These are phyloP conservation scores for Pseudotriccus pelzelni DNA, from an alignment of 2,797 vertebrate species.

Conservation along the genomic window DNA sequence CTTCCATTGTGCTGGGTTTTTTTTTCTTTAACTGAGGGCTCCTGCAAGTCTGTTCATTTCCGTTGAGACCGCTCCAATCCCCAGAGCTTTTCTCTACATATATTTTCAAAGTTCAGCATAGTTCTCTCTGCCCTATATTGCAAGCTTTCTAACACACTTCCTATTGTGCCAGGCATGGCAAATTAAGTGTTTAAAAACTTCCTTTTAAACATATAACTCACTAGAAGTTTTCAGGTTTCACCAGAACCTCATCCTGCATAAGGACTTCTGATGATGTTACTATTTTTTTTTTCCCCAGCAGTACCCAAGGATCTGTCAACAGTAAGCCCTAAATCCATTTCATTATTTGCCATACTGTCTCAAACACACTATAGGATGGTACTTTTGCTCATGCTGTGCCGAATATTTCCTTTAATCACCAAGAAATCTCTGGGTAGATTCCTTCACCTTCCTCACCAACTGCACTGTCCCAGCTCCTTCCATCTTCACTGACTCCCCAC, in stretches of 20 bases:
- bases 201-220: neutral
- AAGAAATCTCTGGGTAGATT: neutral
- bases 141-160: neutral
- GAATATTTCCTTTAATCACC: neutral
- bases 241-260: neutral
- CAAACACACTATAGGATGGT: neutral
- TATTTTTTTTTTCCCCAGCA: neutral
- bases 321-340: neutral
- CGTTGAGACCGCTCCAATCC: neutral
- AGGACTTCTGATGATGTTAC: neutral
- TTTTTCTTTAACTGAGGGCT: neutral
- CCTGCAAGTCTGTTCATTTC: constrained; percentile 38
- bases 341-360: neutral
- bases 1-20: neutral
- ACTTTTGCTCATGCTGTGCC: neutral
- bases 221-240: constrained; percentile 13
- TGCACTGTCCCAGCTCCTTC: neutral
- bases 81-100: constrained; percentile 37
- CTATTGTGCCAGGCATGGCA: constrained; percentile 8
- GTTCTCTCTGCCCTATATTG: constrained; percentile 39
- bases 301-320: neutral
- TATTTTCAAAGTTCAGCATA: constrained; percentile 46
- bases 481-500: neutral
- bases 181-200: constrained; percentile 36
- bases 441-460: neutral